Conservation (phyloP, 2,888 invertebrate species). For the Bombylius major region DNA sequence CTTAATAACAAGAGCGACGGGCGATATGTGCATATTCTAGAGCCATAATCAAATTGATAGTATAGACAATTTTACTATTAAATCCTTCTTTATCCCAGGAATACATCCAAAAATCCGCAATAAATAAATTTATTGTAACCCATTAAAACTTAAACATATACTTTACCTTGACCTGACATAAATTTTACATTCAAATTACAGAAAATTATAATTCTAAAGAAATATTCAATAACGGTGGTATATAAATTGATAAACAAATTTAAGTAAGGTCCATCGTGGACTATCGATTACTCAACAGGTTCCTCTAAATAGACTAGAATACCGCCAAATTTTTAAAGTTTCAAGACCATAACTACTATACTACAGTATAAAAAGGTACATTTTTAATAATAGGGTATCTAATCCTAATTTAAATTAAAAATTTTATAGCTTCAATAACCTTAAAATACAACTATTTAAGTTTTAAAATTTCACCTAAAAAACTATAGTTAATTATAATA, state of each 20-base stretch:
- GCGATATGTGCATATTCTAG: slow-evolving; percentile 66
- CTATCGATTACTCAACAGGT: slow-evolving; percentile 55
- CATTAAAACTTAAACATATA: slow-evolving; percentile 51
- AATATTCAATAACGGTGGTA: slow-evolving; percentile 35
- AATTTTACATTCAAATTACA: slow-evolving; percentile 34
- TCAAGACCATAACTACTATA: slow-evolving; percentile 46
- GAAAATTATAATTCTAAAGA: slow-evolving; percentile 40
- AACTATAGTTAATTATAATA: too few species aligned
- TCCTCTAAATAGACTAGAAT: slow-evolving; percentile 58
- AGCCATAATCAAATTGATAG: slow-evolving; percentile 45
- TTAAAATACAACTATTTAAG: too few species aligned
- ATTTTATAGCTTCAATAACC: too few species aligned
- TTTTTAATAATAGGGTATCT: too few species aligned
- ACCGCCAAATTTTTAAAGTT: slow-evolving; percentile 59
- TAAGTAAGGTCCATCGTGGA: slow-evolving; percentile 39
- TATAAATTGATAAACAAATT: slow-evolving; percentile 33
- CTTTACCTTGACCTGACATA: slow-evolving; percentile 62
- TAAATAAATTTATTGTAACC: slow-evolving; percentile 50
- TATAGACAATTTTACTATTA: slow-evolving; percentile 46
- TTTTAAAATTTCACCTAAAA: too few species aligned
- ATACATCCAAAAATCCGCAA: slow-evolving; percentile 38
- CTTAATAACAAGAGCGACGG: slow-evolving; percentile 57
- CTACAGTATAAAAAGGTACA: too few species aligned
- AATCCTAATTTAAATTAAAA: too few species aligned
- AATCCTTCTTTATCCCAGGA: slow-evolving; percentile 48